phyloP scores from a whole-genome alignment of 2,113 vertebrate genomes.

The Gymnocephalus cernua region DNA sequence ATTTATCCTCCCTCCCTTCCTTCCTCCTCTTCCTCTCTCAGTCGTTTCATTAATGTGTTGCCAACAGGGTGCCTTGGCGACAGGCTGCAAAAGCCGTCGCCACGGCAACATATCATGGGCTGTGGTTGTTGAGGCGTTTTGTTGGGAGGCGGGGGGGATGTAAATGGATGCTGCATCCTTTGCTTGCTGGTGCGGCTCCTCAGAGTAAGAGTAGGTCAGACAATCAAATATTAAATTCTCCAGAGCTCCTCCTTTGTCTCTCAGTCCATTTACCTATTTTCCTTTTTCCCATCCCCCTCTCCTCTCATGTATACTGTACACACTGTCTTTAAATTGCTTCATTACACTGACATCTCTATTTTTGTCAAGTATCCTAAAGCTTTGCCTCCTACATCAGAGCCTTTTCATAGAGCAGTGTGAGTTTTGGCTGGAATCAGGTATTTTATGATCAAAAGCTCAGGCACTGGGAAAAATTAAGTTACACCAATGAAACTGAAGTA shows the following conservation, averaged over 20 bases:
- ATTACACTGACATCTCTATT: background rate
- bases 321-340: background rate
- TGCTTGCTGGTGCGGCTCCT: slow-evolving; percentile 9
- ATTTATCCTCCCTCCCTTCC: slow-evolving; percentile 15
- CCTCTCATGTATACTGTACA: background rate
- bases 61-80: slow-evolving; percentile 59
- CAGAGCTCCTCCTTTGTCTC: slow-evolving; percentile 13
- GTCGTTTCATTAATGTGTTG: slow-evolving; percentile 62
- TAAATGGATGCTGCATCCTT: slow-evolving; percentile 47
- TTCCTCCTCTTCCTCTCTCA: slow-evolving; percentile 41
- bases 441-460: background rate
- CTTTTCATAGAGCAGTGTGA: background rate
- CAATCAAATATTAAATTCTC: slow-evolving; percentile 55
- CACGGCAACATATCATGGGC: slow-evolving; percentile 78
- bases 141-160: slow-evolving; percentile 3
- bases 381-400: background rate
- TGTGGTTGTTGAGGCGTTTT: slow-evolving; percentile 47
- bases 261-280: slow-evolving; percentile 4
- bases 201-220: slow-evolving; percentile 24
- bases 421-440: background rate
- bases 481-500: background rate
- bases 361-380: background rate
- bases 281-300: background rate
- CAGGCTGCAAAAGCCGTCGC: slow-evolving; percentile 71
- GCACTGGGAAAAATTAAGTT: background rate